Percentiles rank a stretch among this genome's conserved stretches.
Evolutionary conservation across 2,888 invertebrate species (phyloP).

Genomic region (Drosophila infuscata): DNA sequence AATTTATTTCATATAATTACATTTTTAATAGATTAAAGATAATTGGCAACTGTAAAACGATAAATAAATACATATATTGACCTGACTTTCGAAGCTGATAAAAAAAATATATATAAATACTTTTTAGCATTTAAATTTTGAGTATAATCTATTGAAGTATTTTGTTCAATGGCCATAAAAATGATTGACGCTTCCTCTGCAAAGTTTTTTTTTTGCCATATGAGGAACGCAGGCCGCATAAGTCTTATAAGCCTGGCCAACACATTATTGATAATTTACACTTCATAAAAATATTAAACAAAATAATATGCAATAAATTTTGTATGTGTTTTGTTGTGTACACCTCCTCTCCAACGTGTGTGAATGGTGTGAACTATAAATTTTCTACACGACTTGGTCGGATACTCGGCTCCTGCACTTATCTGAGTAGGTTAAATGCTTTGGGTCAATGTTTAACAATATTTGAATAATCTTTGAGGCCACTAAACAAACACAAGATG

Average conservation of each 20-base stretch:
- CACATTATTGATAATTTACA: constrained; percentile 61
- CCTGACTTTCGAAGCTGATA: background rate
- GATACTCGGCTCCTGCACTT: constrained; percentile 35
- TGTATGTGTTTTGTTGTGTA: constrained; percentile 8
- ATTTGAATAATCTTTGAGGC: constrained; percentile 73
- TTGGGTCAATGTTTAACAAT: constrained; percentile 75
- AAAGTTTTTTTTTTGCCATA: constrained; percentile 15
- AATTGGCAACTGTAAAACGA: no score
- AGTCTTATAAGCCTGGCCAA: constrained; percentile 29
- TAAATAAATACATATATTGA: background rate
- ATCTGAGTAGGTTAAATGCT: constrained; percentile 68
- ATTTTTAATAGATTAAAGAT: background rate
- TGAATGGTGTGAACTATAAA: constrained; percentile 68
- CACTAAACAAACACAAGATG: constrained; percentile 41
- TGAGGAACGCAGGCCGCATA: background rate
- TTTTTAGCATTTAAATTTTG: background rate
- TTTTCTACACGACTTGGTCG: constrained; percentile 32
- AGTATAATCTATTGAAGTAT: background rate
- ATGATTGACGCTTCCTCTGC: constrained; percentile 2
- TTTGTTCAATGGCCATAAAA: background rate
- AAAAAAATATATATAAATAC: background rate
- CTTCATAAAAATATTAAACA: constrained; percentile 64
- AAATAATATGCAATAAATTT: constrained; percentile 70
- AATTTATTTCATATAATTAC: background rate
- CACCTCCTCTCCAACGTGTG: constrained; percentile 5